Conservation (phyloP, 30 jellyfish, hydroid and myxozoan genomes). For the Pseudorhiza aurosa region DNA sequence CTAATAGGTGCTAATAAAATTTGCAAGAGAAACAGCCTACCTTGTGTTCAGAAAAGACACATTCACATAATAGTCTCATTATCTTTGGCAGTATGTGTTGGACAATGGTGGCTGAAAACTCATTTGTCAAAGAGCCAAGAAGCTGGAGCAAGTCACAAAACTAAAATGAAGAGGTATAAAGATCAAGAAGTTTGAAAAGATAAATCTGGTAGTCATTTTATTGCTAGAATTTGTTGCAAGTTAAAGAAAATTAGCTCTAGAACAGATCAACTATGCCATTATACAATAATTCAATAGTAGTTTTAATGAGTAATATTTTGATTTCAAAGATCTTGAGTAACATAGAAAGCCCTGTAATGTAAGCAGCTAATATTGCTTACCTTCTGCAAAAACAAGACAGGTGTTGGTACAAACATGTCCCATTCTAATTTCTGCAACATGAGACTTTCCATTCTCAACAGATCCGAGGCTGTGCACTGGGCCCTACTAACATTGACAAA, state of each 20-base stretch:
- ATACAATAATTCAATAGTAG: too few species aligned
- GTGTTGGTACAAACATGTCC: slow-evolving; percentile 67
- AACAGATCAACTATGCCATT: too few species aligned
- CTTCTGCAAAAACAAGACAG: slow-evolving; percentile 71
- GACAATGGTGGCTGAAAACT: slow-evolving; percentile 51
- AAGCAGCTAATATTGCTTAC: too few species aligned
- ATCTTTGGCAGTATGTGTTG: slow-evolving; percentile 62
- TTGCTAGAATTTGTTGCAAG: too few species aligned
- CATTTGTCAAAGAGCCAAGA: slow-evolving; percentile 55
- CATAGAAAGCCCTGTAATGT: too few species aligned
- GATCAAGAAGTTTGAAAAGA: background rate
- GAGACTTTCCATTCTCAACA: slow-evolving; percentile 71
- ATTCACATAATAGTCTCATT: slow-evolving; percentile 58
- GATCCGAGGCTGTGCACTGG: slow-evolving; percentile 59
- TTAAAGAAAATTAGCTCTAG: too few species aligned
- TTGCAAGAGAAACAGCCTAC: too few species aligned
- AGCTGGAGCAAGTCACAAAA: slow-evolving; percentile 63
- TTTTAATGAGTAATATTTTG: too few species aligned
- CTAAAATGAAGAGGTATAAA: slow-evolving; percentile 11
- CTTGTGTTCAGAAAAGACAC: slow-evolving; percentile 60
- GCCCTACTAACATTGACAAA: slow-evolving; percentile 74
- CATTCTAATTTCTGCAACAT: slow-evolving; percentile 70
- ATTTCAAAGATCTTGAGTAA: too few species aligned
- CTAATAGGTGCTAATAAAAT: too few species aligned
- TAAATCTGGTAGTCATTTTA: too few species aligned